Base-by-base conservation (phyloP, 1,140 invertebrate genomes). In the Monochamus saltuarius region DNA sequence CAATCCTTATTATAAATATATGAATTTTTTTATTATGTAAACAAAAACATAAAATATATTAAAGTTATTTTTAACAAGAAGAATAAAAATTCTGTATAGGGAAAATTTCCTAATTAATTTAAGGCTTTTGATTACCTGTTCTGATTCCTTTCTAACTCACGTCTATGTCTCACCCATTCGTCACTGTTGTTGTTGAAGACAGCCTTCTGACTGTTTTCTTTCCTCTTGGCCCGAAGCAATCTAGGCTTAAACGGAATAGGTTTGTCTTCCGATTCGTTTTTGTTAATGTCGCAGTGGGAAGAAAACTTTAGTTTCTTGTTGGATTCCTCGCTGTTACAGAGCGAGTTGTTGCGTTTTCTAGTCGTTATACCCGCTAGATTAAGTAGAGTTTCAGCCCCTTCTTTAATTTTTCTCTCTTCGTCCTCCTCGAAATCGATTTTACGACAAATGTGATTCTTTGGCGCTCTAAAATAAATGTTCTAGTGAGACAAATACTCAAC, bases 321-420 rank as follows among this genome's bases (percentile, higher is more conserved):
- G 11, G 36, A 17, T 50, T 64, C 45, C 42, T 54, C 61, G 45
- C 54, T 62, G 55, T 66, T 49, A 56, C 43, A 63, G 54, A 59
- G 49, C 8, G 59, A 64, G 56, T 61, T 64, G 38, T 63, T 54
- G 19, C 64, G 59, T 51, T 34, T 46, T 37, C 49, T 57, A 9
- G 37, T 38, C 2, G 67, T 61, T 39, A 76, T 70, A 29, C 87
- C 86, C 0, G 88, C 88, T 17, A 90, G 75, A 75, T 90, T 89
- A 10, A 92, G 74, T 40, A 92, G 74, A 0, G 89, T 89, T 67
- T 91, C 89, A 0, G 88, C 88, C 57, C 89, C 90, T 74, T 91
- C 89, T 13, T 85, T 87, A 49, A 90, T 88, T 64, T 87, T 87
- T 49, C 87, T 82, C 71, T 87, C 85, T 73, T 91, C 89, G 63